These are phyloP conservation scores for Cyclargus thomasi DNA, from an alignment of 1,140 invertebrate genomes.

Conservation along the genomic window DNA sequence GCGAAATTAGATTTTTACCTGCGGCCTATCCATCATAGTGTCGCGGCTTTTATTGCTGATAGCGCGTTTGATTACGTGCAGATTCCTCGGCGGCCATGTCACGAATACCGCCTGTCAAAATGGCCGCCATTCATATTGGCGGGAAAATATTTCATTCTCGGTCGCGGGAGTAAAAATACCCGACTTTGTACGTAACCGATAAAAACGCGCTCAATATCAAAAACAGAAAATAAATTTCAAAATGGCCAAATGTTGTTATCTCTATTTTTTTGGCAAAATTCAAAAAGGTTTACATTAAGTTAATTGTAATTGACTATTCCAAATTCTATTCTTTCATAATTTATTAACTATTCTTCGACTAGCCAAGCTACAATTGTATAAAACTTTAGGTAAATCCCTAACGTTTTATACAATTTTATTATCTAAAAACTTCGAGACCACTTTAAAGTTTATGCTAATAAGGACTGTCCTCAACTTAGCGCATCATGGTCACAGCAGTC, in stretches of 20 bases:
- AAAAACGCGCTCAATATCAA: no score
- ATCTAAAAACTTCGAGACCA: no score
- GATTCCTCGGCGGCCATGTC: background rate
- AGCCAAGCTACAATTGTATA: no score
- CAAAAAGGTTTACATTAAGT: no score
- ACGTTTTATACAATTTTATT: no score
- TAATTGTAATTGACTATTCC: no score
- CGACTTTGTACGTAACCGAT: background rate
- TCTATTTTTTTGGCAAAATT: no score
- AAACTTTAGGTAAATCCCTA: no score
- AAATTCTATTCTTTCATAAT: no score
- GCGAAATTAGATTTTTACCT: constrained; percentile 21
- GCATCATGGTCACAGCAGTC: background rate
- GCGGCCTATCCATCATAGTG: constrained; percentile 13
- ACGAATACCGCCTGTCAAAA: background rate
- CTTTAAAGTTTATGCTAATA: background rate
- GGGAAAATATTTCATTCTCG: background rate
- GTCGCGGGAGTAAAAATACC: background rate
- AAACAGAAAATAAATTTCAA: no score
- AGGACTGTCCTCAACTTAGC: background rate
- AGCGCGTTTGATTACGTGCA: constrained; percentile 5
- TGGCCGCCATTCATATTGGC: constrained; percentile 2
- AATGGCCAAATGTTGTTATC: no score
- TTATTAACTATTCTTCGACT: no score
- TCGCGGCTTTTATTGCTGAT: constrained; percentile 11